A percentile compares a stretch with the other conserved stretches of the same genome.
These are phyloP conservation scores for Goniozus legneri DNA, from an alignment of 1,140 invertebrate genomes.

Conservation along the genomic window DNA sequence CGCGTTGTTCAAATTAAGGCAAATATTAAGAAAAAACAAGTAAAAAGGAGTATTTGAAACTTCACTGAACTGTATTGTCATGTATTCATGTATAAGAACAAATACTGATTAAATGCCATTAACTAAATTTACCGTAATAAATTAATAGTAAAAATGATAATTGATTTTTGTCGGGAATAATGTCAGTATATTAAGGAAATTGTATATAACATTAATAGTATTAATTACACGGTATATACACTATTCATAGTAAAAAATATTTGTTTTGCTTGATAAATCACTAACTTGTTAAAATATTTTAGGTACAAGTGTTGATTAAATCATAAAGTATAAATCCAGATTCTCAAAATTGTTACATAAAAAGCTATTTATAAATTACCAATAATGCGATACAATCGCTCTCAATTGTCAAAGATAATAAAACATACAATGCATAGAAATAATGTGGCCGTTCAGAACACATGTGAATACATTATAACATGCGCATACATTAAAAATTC, in stretches of 20 bases:
- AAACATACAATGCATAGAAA: no score
- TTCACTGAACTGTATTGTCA: constrained; percentile 14
- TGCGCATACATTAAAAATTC: constrained; percentile 10
- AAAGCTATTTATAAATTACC: no score
- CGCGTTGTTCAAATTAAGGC: no score
- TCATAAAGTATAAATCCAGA: no score
- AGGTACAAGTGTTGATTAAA: not conserved
- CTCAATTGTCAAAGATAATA: no score
- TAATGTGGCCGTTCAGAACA: not conserved
- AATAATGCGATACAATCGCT: no score
- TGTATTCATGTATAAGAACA: not conserved
- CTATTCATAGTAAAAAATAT: constrained; percentile 21
- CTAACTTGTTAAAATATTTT: constrained; percentile 4
- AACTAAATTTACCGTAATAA: not conserved
- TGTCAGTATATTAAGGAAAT: constrained; percentile 4
- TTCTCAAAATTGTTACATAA: no score
- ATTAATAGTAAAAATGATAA: not conserved
- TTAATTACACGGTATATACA: constrained; percentile 24
- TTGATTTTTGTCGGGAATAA: not conserved
- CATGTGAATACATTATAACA: not conserved
- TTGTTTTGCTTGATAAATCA: constrained; percentile 9
- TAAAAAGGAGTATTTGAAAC: no score
- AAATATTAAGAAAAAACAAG: no score
- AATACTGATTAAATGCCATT: not conserved
- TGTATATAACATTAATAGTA: constrained; percentile 10